Evolutionary conservation across 2,888 invertebrate genomes (phyloP).

Genomic region (Parasteatoda lunata): DNA sequence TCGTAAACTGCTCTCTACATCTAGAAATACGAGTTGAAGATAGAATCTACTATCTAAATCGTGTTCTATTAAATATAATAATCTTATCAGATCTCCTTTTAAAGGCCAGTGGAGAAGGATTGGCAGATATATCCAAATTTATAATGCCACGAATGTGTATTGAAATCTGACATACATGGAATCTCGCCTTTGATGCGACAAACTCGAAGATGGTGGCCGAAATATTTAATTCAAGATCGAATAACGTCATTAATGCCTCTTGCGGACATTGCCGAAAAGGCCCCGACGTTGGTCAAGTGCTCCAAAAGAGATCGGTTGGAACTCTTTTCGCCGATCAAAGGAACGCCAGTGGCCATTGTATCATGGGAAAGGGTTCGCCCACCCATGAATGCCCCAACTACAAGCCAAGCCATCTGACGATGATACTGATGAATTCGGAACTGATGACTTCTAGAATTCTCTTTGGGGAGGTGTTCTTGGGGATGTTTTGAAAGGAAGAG

Average conservation of each 20-base stretch:
- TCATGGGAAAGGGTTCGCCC: not conserved
- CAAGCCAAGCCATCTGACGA: slow-evolving; percentile 16
- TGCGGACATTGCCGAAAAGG: not conserved
- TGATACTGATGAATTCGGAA: slow-evolving; percentile 43
- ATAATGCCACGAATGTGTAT: too few species aligned
- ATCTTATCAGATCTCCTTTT: too few species aligned
- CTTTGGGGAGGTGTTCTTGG: slow-evolving; percentile 8
- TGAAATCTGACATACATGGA: too few species aligned
- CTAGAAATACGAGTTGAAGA: too few species aligned
- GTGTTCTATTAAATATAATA: too few species aligned
- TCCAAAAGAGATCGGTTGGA: not conserved
- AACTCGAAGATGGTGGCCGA: not conserved
- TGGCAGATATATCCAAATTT: too few species aligned
- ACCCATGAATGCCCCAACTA: not conserved
- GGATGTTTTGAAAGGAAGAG: slow-evolving; percentile 18
- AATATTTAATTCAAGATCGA: slow-evolving; percentile 8
- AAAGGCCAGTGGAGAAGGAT: too few species aligned
- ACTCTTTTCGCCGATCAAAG: not conserved
- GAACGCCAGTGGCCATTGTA: slow-evolving; percentile 20
- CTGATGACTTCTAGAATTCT: slow-evolving; percentile 21
- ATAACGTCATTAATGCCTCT: not conserved
- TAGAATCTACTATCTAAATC: too few species aligned
- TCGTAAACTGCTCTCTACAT: too few species aligned
- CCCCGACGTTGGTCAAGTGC: not conserved
- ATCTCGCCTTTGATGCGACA: too few species aligned